These are phyloP conservation scores for Malacoraja senta DNA, from an alignment of 2,797 vertebrate species.

Conservation along the genomic window DNA sequence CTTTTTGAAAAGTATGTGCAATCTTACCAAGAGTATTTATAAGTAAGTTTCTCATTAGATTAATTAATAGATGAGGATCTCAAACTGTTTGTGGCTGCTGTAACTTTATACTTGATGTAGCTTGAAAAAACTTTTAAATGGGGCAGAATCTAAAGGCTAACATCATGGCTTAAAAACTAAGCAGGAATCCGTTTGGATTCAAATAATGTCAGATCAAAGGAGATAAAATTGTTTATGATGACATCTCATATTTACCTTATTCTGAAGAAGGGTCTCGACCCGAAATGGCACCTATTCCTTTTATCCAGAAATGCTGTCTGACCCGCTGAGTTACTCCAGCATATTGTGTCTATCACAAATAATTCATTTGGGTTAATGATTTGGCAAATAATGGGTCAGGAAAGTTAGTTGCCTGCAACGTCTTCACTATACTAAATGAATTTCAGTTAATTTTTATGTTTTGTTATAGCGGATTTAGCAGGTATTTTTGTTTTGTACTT, in stretches of 20 bases:
- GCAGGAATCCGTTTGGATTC: background rate
- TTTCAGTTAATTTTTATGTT: too few relatives aligned
- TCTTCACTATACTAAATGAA: background rate
- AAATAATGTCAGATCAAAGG: background rate
- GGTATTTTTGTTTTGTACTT: background rate
- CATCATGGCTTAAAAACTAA: background rate
- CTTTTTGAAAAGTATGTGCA: background rate
- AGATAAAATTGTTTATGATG: conserved; percentile 3
- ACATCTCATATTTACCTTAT: background rate
- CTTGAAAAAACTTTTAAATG: background rate
- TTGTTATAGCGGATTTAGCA: background rate
- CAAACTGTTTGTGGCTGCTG: background rate
- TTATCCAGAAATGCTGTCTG: too few relatives aligned
- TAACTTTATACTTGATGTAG: background rate
- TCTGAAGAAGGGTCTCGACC: too few relatives aligned
- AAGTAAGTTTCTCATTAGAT: background rate
- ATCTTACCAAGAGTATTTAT: background rate
- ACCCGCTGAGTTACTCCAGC: too few relatives aligned
- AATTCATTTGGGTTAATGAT: background rate
- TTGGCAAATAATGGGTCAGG: background rate
- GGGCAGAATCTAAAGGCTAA: background rate
- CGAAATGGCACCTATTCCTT: too few relatives aligned
- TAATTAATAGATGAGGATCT: too few relatives aligned
- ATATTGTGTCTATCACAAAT: background rate
- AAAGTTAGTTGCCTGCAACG: background rate